These are phyloP conservation scores for Chionodraco myersi DNA, from an alignment of 2,113 vertebrate species.

Conservation along the genomic window DNA sequence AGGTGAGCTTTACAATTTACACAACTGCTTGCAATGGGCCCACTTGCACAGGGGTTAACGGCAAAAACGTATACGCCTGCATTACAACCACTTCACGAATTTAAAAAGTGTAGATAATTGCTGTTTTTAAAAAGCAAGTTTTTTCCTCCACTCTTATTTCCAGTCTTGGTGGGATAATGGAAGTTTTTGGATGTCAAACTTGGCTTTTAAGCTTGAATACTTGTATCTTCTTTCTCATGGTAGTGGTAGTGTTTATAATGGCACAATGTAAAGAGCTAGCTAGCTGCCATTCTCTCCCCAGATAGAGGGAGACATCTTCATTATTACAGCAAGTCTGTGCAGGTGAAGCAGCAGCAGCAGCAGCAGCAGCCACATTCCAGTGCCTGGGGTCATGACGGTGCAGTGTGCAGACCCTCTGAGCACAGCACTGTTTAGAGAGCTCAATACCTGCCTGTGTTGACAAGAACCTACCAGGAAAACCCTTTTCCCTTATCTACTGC, in stretches of 20 bases:
- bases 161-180: no score
- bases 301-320: constrained; percentile 37
- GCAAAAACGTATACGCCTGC: not conserved
- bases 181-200: not conserved
- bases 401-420: constrained; percentile 57
- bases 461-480: not conserved
- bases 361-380: constrained; percentile 77
- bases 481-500: not conserved
- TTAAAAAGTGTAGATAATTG: not conserved
- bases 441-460: constrained; percentile 30
- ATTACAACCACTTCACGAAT: not conserved
- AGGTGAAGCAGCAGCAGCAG: constrained; percentile 66
- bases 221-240: not conserved
- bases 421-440: constrained; percentile 16
- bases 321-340: constrained; percentile 80
- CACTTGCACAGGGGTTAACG: constrained; percentile 7
- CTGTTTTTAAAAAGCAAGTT: not conserved
- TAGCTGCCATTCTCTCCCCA: constrained; percentile 17
- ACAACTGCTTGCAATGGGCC: constrained; percentile 6
- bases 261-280: not conserved
- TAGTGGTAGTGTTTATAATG: not conserved
- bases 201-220: not conserved
- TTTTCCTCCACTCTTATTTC: not conserved
- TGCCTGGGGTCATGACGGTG: constrained; percentile 54
- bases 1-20: not conserved